Percentiles rank a stretch among this genome's conserved stretches.
phyloP scores from a whole-genome alignment of 2,113 vertebrate species.

The Cynocephalus volans region DNA sequence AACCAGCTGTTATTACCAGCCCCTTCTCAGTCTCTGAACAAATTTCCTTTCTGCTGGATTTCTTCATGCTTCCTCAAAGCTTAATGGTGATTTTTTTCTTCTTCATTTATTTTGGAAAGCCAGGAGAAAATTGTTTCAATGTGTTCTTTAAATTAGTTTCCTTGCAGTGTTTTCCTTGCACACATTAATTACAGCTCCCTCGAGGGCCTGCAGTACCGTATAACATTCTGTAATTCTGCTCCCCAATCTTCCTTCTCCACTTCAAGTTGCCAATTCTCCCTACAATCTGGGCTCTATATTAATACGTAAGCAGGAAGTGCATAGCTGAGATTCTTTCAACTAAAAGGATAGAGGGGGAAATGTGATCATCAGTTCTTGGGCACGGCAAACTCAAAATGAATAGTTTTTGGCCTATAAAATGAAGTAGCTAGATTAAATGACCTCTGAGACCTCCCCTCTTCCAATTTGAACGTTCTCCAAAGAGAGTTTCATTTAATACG shows the following conservation, averaged over 20 bases:
- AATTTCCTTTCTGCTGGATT: slow-evolving; percentile 77
- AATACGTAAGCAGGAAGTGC: slow-evolving; percentile 28
- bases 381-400: slow-evolving; percentile 59
- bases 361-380: slow-evolving; percentile 47
- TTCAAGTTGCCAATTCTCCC: slow-evolving; percentile 16
- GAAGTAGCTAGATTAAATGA: slow-evolving; percentile 61
- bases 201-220: neutral
- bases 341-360: slow-evolving; percentile 50
- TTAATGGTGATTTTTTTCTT: slow-evolving; percentile 50
- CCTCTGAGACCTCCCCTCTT: neutral
- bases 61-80: slow-evolving; percentile 63
- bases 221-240: slow-evolving; percentile 61
- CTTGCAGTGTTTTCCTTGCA: slow-evolving; percentile 65
- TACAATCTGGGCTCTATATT: slow-evolving; percentile 4
- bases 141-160: slow-evolving; percentile 81
- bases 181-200: slow-evolving; percentile 76
- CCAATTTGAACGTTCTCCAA: neutral
- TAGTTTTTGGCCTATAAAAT: slow-evolving; percentile 44
- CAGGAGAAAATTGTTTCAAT: slow-evolving; percentile 76
- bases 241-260: slow-evolving; percentile 47
- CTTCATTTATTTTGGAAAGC: slow-evolving; percentile 78
- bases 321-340: slow-evolving; percentile 58
- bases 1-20: slow-evolving; percentile 73
- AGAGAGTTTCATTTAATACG: slow-evolving; percentile 57
- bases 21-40: slow-evolving; percentile 58